Percentiles rank a stretch among this genome's conserved stretches.
phyloP scores from a whole-genome alignment of 2,113 vertebrate species.

The Gracilinanus agilis region DNA sequence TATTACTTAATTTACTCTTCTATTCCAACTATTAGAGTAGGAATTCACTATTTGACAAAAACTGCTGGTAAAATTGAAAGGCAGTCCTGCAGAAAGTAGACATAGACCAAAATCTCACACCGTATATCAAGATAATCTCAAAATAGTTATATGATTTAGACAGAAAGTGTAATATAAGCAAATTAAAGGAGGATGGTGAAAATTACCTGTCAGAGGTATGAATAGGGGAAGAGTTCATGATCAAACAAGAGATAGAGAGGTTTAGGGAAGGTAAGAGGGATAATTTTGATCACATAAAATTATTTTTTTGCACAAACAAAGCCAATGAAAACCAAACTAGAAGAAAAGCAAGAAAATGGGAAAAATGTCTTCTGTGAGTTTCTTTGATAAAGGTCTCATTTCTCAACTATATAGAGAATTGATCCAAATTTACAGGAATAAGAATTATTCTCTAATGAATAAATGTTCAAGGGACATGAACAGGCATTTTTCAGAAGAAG shows the following conservation, averaged over 20 bases:
- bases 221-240: neutral
- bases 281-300: neutral
- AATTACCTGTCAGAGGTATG: neutral
- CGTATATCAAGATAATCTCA: neutral
- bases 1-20: neutral
- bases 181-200: neutral
- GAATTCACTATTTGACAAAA: neutral
- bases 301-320: no score
- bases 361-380: no score
- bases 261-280: neutral
- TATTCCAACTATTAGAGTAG: neutral
- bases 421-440: no score
- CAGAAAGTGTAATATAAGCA: neutral
- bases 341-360: no score
- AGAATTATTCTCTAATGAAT: no score
- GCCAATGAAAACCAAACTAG: no score
- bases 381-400: no score
- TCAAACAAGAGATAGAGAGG: neutral
- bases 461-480: no score
- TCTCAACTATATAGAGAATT: no score
- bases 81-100: neutral
- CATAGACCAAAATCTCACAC: neutral
- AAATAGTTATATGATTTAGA: neutral
- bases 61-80: neutral
- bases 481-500: no score